Conservation (phyloP, 2,888 invertebrate species). For the Nemoura dubitans region DNA sequence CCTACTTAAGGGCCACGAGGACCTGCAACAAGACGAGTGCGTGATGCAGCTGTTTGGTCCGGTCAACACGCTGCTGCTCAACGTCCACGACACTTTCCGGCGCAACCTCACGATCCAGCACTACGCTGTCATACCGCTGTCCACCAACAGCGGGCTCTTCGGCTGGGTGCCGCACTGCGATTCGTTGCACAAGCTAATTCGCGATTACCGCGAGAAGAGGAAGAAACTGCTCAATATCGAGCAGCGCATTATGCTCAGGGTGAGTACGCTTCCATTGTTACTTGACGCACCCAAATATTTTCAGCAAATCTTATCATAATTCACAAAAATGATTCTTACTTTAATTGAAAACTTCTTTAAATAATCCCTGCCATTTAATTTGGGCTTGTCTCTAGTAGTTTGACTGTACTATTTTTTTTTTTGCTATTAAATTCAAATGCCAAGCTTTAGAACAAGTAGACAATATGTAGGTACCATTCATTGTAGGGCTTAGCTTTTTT, state of each 20-base stretch:
- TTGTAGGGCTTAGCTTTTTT: neutral
- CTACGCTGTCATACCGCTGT: conserved; percentile 97
- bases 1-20: conserved; percentile 98
- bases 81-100: conserved; percentile 94
- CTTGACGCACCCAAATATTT: no score
- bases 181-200: conserved; percentile 94
- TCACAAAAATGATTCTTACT: no score
- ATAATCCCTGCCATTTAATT: no score
- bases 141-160: conserved; percentile 97
- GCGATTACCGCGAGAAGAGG: conserved; percentile 97
- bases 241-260: conserved; percentile 92
- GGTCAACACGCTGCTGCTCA: conserved; percentile 93
- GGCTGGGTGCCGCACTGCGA: conserved; percentile 99
- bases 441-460: no score
- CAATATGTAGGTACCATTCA: conserved; percentile 7
- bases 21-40: conserved; percentile 96
- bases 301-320: no score
- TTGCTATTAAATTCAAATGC: no score
- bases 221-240: conserved; percentile 96
- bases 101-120: conserved; percentile 81
- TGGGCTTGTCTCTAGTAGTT: no score
- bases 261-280: no score
- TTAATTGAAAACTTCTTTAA: no score
- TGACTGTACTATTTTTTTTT: neutral
- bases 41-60: conserved; percentile 98